Evolutionary conservation across 2,113 vertebrate species (phyloP).

Genomic region (Rallus limicola): DNA sequence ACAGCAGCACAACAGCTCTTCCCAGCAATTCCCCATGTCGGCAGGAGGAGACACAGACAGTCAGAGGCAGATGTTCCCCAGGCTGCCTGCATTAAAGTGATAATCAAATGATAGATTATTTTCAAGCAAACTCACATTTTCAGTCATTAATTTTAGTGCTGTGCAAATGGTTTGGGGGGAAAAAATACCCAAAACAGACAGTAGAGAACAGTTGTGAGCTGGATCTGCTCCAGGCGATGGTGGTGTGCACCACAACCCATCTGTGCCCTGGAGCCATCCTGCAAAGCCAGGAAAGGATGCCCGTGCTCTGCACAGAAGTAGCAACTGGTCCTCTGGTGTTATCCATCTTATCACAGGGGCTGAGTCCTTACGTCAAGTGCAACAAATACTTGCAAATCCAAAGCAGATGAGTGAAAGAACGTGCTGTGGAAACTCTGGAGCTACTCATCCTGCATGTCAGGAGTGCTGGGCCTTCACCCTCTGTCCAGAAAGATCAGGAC

Average conservation of each 20-base stretch:
- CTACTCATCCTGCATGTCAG: background rate
- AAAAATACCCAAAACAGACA: background rate
- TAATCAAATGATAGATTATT: conserved; percentile 59
- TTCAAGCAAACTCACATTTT: conserved; percentile 29
- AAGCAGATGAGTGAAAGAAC: background rate
- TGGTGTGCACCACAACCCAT: background rate
- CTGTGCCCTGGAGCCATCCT: background rate
- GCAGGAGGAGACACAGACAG: conserved; percentile 6
- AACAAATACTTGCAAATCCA: background rate
- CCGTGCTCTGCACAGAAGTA: fast-evolving
- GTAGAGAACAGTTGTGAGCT: background rate
- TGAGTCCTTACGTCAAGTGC: background rate
- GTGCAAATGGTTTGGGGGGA: background rate
- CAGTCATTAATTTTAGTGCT: conserved; percentile 25
- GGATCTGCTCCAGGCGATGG: background rate
- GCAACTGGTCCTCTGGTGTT: background rate
- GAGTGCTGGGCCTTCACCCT: background rate
- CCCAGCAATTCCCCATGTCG: background rate
- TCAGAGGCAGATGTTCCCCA: conserved; percentile 38
- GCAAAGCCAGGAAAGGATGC: background rate
- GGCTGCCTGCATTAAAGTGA: conserved; percentile 10
- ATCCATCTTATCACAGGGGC: background rate
- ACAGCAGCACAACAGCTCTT: background rate
- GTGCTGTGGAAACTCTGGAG: background rate
- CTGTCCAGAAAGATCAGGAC: background rate